Percentiles rank a stretch among this genome's conserved stretches.
These are phyloP conservation scores for Lontra canadensis DNA, from an alignment of 2,113 vertebrate species.

Conservation along the genomic window DNA sequence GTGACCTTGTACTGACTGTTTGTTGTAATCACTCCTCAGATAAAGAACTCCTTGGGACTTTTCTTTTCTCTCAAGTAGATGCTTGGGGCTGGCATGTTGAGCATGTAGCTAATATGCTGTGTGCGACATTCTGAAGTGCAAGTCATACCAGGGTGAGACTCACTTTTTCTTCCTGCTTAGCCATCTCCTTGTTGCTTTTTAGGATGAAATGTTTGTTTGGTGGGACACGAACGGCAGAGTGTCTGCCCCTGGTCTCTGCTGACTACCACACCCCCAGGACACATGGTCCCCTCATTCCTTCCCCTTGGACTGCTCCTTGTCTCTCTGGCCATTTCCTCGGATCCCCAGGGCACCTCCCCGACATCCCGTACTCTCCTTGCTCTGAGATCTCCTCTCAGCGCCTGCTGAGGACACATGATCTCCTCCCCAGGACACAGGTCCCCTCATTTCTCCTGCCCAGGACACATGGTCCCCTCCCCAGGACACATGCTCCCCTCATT, in stretches of 20 bases:
- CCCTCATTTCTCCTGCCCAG: too few relatives aligned
- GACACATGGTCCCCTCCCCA: too few relatives aligned
- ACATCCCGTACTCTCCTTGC: too few relatives aligned
- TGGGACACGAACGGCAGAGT: rapidly evolving
- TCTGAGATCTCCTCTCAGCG: too few relatives aligned
- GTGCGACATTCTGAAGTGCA: background rate
- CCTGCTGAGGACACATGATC: too few relatives aligned
- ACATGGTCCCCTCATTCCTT: background rate
- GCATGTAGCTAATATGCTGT: background rate
- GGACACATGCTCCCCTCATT: too few relatives aligned
- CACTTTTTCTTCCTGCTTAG: background rate
- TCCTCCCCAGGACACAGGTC: too few relatives aligned
- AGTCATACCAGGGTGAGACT: background rate
- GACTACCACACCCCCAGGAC: too few relatives aligned
- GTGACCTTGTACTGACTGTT: constrained; percentile 54
- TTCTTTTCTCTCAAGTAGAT: background rate
- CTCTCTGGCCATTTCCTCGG: background rate
- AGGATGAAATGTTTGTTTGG: background rate
- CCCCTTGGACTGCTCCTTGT: background rate
- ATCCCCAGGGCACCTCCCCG: too few relatives aligned
- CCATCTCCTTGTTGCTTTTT: background rate
- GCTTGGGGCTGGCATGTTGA: background rate
- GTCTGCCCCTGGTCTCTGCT: background rate
- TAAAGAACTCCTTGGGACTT: constrained; percentile 23
- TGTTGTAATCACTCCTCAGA: constrained; percentile 28